A percentile compares a stretch with the other conserved stretches of the same genome.
Conservation (phyloP, 2,888 invertebrate genomes). For the Hyposoter didymator region DNA sequence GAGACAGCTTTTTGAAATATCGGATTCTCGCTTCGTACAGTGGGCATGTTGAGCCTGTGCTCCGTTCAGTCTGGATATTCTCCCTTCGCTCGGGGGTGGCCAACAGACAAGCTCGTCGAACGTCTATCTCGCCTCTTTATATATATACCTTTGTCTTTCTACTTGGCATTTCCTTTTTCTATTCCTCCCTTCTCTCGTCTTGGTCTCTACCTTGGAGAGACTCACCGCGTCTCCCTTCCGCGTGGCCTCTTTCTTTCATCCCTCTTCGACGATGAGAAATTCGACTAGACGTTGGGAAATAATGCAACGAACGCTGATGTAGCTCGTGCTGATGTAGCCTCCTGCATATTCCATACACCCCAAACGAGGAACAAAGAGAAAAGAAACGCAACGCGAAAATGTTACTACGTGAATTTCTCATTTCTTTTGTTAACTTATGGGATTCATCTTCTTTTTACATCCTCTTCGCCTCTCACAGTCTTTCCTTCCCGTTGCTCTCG, state of each 20-base stretch:
- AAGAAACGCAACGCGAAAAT: constrained; percentile 22
- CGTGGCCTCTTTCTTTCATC: constrained; percentile 23
- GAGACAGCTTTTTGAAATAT: constrained; percentile 74
- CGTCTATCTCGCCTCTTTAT: constrained; percentile 22
- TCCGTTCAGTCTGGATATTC: constrained; percentile 62
- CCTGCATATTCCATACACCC: constrained; percentile 52
- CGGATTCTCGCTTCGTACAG: constrained; percentile 50
- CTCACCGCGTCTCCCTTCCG: constrained; percentile 21
- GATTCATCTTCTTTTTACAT: constrained; percentile 23
- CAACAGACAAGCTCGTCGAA: constrained; percentile 47
- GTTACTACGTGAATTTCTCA: constrained; percentile 26
- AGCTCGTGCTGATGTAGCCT: constrained; percentile 54
- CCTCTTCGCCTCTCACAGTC: background rate
- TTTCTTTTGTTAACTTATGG: constrained; percentile 16
- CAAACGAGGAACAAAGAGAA: constrained; percentile 34
- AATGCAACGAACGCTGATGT: constrained; percentile 61
- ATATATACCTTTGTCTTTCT: background rate
- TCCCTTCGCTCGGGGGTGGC: constrained; percentile 51
- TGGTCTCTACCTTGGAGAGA: constrained; percentile 36
- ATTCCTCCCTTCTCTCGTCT: constrained; percentile 21
- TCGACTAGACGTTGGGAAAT: constrained; percentile 60
- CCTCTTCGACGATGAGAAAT: constrained; percentile 58
- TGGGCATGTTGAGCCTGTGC: constrained; percentile 61
- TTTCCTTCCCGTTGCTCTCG: background rate
- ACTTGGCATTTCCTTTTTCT: background rate